Percentiles rank a stretch among this genome's conserved stretches.
Evolutionary conservation across 2,797 vertebrate genomes (phyloP).

Genomic region (Chelon auratus): DNA sequence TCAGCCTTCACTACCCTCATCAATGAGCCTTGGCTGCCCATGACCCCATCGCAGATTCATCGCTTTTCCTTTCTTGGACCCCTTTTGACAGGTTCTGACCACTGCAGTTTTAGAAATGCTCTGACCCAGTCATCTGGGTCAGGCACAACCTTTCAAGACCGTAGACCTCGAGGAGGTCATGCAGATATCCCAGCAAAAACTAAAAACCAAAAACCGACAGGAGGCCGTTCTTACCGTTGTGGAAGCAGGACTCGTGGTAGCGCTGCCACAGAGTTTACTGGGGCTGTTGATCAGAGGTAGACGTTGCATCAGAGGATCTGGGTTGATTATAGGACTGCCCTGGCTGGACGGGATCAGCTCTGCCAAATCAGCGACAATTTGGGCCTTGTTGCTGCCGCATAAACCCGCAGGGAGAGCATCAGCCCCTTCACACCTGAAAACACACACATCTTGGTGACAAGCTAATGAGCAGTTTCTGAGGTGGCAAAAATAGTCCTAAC

Average conservation of each 20-base stretch:
- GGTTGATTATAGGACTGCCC: slow-evolving; percentile 71
- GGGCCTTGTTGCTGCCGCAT: slow-evolving; percentile 15
- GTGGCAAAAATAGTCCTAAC: background rate
- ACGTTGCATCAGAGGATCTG: slow-evolving; percentile 26
- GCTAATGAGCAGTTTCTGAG: slow-evolving; percentile 2
- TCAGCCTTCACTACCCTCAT: too few relatives aligned
- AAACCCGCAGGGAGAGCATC: slow-evolving; percentile 10
- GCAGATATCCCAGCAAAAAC: background rate
- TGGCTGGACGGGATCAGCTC: slow-evolving; percentile 80
- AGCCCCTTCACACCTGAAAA: slow-evolving; percentile 57
- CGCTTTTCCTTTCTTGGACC: too few relatives aligned
- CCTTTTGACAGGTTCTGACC: too few relatives aligned
- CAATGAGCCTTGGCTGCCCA: too few relatives aligned
- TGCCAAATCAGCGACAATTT: background rate
- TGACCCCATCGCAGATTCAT: too few relatives aligned
- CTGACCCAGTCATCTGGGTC: too few relatives aligned
- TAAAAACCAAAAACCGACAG: slow-evolving; percentile 15
- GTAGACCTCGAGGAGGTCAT: background rate
- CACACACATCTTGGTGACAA: slow-evolving; percentile 11
- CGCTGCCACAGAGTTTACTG: background rate
- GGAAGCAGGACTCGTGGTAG: slow-evolving; percentile 58
- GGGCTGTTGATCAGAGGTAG: slow-evolving; percentile 14
- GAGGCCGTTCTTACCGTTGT: slow-evolving; percentile 62
- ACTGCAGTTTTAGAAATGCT: too few relatives aligned
- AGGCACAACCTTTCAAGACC: slow-evolving; percentile 10